These are phyloP conservation scores for Fistularia tabacaria DNA, from an alignment of 2,797 vertebrate genomes.

Conservation along the genomic window DNA sequence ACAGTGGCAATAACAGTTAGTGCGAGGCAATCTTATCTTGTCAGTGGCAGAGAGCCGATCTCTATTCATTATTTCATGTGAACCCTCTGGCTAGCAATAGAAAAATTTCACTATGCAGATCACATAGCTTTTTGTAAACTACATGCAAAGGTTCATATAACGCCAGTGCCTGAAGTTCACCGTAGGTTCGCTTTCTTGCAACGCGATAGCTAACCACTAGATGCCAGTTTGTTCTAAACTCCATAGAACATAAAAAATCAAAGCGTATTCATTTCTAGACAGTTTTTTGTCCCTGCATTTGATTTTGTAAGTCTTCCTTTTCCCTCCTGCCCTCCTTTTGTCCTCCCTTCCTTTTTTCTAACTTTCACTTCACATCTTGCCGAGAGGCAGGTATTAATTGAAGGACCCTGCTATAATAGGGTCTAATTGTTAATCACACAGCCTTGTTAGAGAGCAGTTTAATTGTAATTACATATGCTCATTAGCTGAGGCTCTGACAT, in stretches of 20 bases:
- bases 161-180: not conserved
- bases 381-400: constrained; percentile 65
- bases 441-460: constrained; percentile 60
- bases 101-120: too few relatives aligned
- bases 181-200: not conserved
- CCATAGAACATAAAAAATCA: too few relatives aligned
- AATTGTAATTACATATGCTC: constrained; percentile 68
- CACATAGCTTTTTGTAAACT: too few relatives aligned
- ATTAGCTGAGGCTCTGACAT: constrained; percentile 51
- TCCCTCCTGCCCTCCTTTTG: not conserved
- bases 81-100: too few relatives aligned
- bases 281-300: not conserved
- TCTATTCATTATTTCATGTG: too few relatives aligned
- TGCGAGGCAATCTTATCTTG: too few relatives aligned
- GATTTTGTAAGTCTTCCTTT: not conserved
- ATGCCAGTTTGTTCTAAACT: not conserved
- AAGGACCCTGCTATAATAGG: constrained; percentile 58
- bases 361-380: constrained; percentile 31
- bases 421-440: constrained; percentile 70
- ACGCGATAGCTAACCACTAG: not conserved
- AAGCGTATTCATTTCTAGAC: too few relatives aligned
- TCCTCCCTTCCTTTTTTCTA: not conserved
- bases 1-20: too few relatives aligned
- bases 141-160: too few relatives aligned
- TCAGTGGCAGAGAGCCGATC: too few relatives aligned